Evolutionary conservation across 2,888 invertebrate species (phyloP).

Genomic region (Eupithecia centaureata): DNA sequence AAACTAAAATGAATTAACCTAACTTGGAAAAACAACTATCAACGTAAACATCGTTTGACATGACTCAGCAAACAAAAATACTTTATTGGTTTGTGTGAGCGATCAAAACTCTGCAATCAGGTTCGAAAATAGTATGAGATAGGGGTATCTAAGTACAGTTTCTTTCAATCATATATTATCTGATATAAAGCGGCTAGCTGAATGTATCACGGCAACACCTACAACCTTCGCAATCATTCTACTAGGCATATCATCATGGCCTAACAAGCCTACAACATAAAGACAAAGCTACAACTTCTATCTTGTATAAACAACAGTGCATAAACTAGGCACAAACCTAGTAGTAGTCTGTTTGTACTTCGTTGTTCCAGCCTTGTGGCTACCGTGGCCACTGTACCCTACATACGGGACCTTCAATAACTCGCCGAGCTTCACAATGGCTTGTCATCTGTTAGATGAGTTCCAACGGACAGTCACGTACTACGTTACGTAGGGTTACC

Average conservation of each 20-base stretch:
- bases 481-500: neutral
- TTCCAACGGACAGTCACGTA: constrained; percentile 12
- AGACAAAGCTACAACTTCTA: neutral
- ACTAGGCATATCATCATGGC: neutral
- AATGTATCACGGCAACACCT: no score
- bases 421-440: constrained; percentile 16
- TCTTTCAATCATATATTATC: no score
- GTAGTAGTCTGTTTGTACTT: neutral
- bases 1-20: no score
- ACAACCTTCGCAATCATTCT: neutral
- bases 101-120: no score
- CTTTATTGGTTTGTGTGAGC: no score
- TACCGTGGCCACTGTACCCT: constrained; percentile 14
- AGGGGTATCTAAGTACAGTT: no score
- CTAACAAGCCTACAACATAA: neutral
- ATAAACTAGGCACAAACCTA: neutral
- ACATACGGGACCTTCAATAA: constrained; percentile 28
- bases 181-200: no score
- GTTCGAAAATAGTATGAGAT: no score
- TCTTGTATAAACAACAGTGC: neutral
- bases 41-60: no score
- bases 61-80: no score
- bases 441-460: constrained; percentile 14
- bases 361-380: neutral
- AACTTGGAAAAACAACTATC: no score